Conservation (phyloP, 2,113 vertebrate genomes). For the Neomonachus schauinslandi region DNA sequence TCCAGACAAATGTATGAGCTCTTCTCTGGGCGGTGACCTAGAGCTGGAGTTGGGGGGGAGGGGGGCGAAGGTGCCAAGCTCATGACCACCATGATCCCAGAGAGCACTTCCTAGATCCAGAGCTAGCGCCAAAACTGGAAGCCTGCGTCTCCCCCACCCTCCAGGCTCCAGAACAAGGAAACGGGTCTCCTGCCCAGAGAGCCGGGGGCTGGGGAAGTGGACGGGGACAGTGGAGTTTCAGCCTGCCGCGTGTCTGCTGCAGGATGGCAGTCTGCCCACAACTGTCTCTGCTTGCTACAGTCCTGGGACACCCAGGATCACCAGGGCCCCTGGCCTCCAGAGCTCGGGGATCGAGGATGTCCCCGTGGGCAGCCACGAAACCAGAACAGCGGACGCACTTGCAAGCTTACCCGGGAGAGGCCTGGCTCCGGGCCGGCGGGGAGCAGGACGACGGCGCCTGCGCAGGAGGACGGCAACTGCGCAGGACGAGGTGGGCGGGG, state of each 20-base stretch:
- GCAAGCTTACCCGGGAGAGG: neutral
- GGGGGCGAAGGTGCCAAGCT: neutral
- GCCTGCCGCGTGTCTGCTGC: too few relatives aligned
- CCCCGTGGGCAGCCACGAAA: neutral
- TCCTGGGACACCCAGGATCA: neutral
- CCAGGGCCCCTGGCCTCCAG: too few relatives aligned
- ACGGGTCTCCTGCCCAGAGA: neutral
- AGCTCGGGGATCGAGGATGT: neutral
- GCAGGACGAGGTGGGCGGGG: neutral
- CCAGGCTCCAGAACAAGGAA: neutral
- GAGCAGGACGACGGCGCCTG: neutral
- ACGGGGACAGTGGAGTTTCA: neutral
- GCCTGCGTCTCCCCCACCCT: neutral
- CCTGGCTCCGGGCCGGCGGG: neutral
- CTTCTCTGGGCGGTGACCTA: neutral
- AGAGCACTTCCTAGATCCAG: too few relatives aligned
- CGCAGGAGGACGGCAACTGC: neutral
- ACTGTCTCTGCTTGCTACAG: neutral
- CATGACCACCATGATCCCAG: neutral
- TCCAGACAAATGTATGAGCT: neutral
- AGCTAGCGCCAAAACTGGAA: neutral
- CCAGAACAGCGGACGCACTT: fast-evolving
- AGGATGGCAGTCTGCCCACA: neutral
- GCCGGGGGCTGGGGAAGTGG: neutral
- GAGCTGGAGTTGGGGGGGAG: neutral